These are phyloP conservation scores for Notospermus geniculatus DNA, from an alignment of 1,140 invertebrate species.

Conservation along the genomic window DNA sequence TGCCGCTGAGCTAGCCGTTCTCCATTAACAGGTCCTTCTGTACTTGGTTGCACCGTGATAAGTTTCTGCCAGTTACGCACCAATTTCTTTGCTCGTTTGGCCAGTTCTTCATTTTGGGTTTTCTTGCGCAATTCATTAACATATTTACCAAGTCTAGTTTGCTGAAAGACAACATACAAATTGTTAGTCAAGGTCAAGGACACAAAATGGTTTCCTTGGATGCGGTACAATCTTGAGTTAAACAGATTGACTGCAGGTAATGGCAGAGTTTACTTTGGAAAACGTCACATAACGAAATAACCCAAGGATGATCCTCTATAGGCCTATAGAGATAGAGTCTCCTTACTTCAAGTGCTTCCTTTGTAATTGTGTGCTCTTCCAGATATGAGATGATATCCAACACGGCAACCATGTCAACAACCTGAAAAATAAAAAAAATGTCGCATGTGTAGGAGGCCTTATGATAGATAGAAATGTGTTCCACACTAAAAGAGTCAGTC, in stretches of 20 bases:
- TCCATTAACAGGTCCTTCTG: conserved; percentile 26
- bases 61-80: conserved; percentile 87
- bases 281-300: too few relatives aligned
- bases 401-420: conserved; percentile 89
- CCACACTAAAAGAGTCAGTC: too few relatives aligned
- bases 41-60: conserved; percentile 54
- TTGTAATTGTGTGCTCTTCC: conserved; percentile 90
- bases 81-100: conserved; percentile 83
- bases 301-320: too few relatives aligned
- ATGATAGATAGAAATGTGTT: too few relatives aligned
- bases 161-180: conserved; percentile 57
- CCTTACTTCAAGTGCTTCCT: conserved; percentile 89
- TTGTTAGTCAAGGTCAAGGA: background rate
- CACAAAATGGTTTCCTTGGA: background rate
- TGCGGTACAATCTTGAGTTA: conserved; percentile 3
- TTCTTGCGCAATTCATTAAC: conserved; percentile 87
- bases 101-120: conserved; percentile 73
- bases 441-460: conserved; percentile 44
- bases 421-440: conserved; percentile 65
- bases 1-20: conserved; percentile 24
- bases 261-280: background rate
- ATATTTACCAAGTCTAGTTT: conserved; percentile 86
- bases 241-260: background rate
- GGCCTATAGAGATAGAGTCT: too few relatives aligned
- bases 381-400: conserved; percentile 86